A percentile compares a stretch with the other conserved stretches of the same genome.
Conservation (phyloP, 2,797 vertebrate genomes). For the Malurus splendens region DNA sequence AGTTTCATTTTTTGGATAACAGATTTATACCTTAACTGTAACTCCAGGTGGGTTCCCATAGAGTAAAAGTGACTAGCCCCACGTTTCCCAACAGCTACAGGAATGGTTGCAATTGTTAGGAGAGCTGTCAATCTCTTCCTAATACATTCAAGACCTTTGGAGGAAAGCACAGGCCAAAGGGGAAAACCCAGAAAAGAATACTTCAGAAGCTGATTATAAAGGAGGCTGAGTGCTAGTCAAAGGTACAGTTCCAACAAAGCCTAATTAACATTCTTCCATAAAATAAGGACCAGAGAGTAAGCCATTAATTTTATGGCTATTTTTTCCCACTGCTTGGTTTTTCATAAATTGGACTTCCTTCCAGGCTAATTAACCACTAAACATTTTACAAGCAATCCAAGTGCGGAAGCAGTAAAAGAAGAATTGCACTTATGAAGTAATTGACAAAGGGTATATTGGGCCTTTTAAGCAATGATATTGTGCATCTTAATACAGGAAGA, state of each 20-base stretch:
- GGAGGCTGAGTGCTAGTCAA: constrained; percentile 27
- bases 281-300: constrained; percentile 52
- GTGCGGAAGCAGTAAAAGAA: constrained; percentile 64
- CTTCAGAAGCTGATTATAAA: constrained; percentile 32
- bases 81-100: not conserved
- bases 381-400: constrained; percentile 68
- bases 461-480: constrained; percentile 54
- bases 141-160: constrained; percentile 29
- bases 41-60: not conserved
- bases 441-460: constrained; percentile 50
- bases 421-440: constrained; percentile 70
- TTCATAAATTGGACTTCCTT: constrained; percentile 67
- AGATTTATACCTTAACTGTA: constrained; percentile 21
- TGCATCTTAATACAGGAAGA: constrained; percentile 60
- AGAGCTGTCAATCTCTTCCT: constrained; percentile 48
- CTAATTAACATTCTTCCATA: constrained; percentile 47
- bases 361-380: constrained; percentile 73
- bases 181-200: constrained; percentile 14
- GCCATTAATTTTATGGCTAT: constrained; percentile 62
- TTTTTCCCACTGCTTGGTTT: constrained; percentile 47
- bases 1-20: constrained; percentile 19
- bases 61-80: not conserved
- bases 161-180: constrained; percentile 27
- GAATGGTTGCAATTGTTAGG: not conserved
- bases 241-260: constrained; percentile 36